Conservation (phyloP, 2,797 vertebrate species). For the Lophotriccus pileatus region DNA sequence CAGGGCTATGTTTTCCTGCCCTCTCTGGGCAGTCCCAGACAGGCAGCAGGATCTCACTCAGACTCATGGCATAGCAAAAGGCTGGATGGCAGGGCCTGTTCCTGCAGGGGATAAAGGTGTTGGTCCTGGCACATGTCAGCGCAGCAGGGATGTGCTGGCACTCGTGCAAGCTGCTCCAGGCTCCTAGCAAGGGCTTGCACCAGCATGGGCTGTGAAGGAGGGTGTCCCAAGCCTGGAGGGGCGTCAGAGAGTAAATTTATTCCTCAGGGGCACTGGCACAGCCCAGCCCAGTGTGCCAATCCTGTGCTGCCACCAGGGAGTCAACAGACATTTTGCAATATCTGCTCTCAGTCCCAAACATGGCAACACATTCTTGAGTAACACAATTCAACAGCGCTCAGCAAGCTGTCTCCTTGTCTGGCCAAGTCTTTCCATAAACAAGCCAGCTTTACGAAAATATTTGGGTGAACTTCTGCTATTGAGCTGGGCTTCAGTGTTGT, state of each 20-base stretch:
- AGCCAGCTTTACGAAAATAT: background rate
- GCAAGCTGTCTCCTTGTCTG: conserved; percentile 18
- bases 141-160: background rate
- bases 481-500: background rate
- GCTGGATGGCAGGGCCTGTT: background rate
- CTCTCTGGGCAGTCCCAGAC: background rate
- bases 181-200: background rate
- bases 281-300: background rate
- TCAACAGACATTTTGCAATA: background rate
- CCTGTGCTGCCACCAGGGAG: background rate
- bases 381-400: background rate
- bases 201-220: accelerated
- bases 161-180: background rate
- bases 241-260: background rate
- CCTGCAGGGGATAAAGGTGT: background rate
- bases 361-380: background rate
- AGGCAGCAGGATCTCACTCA: background rate
- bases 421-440: background rate
- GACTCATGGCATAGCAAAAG: background rate
- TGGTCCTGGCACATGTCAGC: background rate
- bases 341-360: background rate
- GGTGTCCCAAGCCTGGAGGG: background rate
- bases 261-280: background rate
- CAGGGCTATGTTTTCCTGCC: background rate
- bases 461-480: background rate